phyloP scores from a whole-genome alignment of 2,113 vertebrate species.

The Saguinus midas region DNA sequence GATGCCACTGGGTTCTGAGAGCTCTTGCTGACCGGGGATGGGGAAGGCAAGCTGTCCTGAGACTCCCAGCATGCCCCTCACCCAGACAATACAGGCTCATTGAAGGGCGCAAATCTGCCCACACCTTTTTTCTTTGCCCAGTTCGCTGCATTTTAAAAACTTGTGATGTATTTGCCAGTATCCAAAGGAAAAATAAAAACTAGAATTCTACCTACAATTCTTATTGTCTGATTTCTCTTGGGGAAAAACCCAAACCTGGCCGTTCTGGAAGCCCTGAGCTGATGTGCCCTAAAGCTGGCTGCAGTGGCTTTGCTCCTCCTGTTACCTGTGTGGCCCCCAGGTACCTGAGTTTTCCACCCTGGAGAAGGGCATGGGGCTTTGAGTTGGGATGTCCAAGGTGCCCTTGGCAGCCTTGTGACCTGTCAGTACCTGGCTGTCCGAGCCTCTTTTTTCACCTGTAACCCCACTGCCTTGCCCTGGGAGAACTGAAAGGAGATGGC shows the following conservation, averaged over 20 bases:
- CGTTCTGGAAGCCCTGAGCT: neutral
- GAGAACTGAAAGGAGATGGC: neutral
- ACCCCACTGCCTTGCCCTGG: neutral
- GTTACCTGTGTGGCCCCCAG: neutral
- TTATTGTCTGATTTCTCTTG: neutral
- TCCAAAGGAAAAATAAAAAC: neutral
- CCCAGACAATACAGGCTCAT: neutral
- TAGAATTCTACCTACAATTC: neutral
- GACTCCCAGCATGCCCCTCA: neutral
- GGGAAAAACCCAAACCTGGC: neutral
- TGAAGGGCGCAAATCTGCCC: neutral
- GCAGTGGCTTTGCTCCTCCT: neutral
- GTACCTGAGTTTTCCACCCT: neutral
- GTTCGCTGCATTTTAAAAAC: neutral
- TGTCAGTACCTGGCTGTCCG: neutral
- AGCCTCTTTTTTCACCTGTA: neutral
- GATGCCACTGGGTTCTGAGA: neutral
- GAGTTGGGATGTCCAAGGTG: rapidly evolving
- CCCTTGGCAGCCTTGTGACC: neutral
- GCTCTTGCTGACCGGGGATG: neutral
- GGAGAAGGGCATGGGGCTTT: neutral
- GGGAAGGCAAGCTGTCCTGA: neutral
- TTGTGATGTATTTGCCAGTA: neutral
- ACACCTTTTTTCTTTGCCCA: neutral
- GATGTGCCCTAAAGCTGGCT: neutral